These are phyloP conservation scores for Heteromurus nitidus DNA, from an alignment of 2,888 invertebrate genomes.

Conservation along the genomic window DNA sequence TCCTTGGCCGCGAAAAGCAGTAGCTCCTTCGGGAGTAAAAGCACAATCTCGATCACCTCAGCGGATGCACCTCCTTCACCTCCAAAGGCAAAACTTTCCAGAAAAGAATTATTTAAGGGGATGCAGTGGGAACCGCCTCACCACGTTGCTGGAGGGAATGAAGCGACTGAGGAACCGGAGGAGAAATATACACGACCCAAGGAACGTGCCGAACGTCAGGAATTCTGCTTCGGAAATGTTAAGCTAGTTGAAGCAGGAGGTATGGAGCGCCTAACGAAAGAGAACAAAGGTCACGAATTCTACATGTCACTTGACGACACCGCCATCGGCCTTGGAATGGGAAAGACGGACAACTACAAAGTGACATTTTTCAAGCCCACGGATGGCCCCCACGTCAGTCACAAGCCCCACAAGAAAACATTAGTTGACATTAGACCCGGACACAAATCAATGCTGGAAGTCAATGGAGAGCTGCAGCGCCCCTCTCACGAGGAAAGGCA, in stretches of 20 bases:
- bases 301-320: slow-evolving; percentile 6
- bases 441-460: not conserved
- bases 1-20: no score
- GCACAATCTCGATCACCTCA: not conserved
- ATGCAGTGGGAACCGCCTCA: not conserved
- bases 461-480: not conserved
- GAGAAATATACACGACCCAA: not conserved
- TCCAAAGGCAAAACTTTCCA: not conserved
- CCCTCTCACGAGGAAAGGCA: not conserved
- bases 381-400: not conserved
- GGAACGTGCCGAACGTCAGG: slow-evolving; percentile 37
- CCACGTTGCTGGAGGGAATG: not conserved
- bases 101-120: not conserved
- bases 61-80: not conserved
- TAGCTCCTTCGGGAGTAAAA: no score
- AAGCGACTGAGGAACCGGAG: not conserved
- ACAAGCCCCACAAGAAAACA: not conserved
- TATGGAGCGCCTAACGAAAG: slow-evolving; percentile 25
- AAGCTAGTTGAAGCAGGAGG: slow-evolving; percentile 11
- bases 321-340: slow-evolving; percentile 29
- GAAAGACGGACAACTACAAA: slow-evolving; percentile 14
- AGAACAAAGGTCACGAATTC: slow-evolving; percentile 38
- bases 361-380: slow-evolving; percentile 19
- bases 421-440: not conserved
- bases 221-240: slow-evolving; percentile 30